Evolutionary conservation across 2,888 invertebrate species (phyloP), one percentile per base, ranked within the genome.

Genomic region (Tuta absoluta): DNA sequence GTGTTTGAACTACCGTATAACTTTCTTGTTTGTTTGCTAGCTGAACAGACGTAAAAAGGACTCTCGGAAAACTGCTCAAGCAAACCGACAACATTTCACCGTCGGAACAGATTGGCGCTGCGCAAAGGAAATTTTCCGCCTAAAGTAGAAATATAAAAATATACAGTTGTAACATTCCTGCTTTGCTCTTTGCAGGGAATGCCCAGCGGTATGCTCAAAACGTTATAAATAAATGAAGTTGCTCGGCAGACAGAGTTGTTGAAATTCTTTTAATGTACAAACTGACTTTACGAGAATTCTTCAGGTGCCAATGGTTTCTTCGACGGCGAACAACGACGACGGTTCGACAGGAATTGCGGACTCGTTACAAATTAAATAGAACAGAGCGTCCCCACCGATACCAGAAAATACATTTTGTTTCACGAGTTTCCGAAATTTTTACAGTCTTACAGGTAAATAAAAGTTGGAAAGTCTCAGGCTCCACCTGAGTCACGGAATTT

Each of bases 171-270:
- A 67, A 45, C 62, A 65, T 65, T 61, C 57, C 57, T 38, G 19
- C 65, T 48, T 66, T 38, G 48, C 60, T 68, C 68, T 69, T 62
- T 66, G 66, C 66, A 65, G 65, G 65, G 67, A 69, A 69, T 70
- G 68, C 68, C 67, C 57, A 49, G 63, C 23, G 67, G 69, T 66
- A 68, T 68, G 68, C 68, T 67, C 49, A 61, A 66, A 71, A 70
- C 48, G 67, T 69, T 61, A 71, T 69, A 70, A 73, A 72, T 72
- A 71, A 71, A 71, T 71, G 69, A 66, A 68, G 62, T 66, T 57
- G 63, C 61, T 58, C 65, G 41, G 41, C 57, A 53, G 60, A 28
- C 33, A 49, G 59, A 48, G 37, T 65, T 62, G 21, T 63, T 63
- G 45, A 62, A 63, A 65, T 65, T 63, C 65, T 65, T 65, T 65